These are phyloP conservation scores for Sternarchorhynchus goeldii DNA, from an alignment of 2,797 vertebrate species.

Conservation along the genomic window DNA sequence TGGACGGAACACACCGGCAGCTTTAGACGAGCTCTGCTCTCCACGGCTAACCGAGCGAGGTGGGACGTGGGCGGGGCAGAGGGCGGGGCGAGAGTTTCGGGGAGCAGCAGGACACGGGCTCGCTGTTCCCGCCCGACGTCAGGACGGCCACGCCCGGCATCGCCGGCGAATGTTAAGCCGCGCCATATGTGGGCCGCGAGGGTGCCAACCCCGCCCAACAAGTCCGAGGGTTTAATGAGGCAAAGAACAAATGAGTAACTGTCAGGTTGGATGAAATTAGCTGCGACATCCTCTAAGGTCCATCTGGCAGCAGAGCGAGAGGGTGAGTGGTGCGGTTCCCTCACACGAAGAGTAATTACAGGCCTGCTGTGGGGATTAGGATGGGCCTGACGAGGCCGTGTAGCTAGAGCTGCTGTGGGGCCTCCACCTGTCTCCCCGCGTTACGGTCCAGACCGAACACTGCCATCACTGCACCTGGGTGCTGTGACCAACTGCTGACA, in stretches of 20 bases:
- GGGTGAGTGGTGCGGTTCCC: conserved; percentile 45
- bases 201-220: conserved; percentile 70
- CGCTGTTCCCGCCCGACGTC: conserved; percentile 8
- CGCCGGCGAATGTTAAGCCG: conserved; percentile 17
- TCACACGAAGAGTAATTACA: conserved; percentile 57
- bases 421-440: conserved; percentile 43
- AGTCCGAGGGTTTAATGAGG: conserved; percentile 72
- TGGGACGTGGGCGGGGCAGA: not conserved
- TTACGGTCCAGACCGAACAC: conserved; percentile 39
- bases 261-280: conserved; percentile 77
- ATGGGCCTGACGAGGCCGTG: conserved; percentile 52
- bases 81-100: no score
- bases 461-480: conserved; percentile 31
- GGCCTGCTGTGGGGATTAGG: conserved; percentile 57
- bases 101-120: no score
- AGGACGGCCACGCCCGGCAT: conserved; percentile 21
- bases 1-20: conserved; percentile 37
- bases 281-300: conserved; percentile 72
- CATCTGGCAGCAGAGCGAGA: conserved; percentile 71
- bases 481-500: conserved; percentile 32
- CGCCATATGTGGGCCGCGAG: conserved; percentile 66
- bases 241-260: conserved; percentile 67
- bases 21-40: conserved; percentile 37
- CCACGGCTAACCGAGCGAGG: conserved; percentile 26
- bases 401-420: conserved; percentile 34